These are phyloP conservation scores for Volucella inanis DNA, from an alignment of 2,888 invertebrate species.

Conservation along the genomic window DNA sequence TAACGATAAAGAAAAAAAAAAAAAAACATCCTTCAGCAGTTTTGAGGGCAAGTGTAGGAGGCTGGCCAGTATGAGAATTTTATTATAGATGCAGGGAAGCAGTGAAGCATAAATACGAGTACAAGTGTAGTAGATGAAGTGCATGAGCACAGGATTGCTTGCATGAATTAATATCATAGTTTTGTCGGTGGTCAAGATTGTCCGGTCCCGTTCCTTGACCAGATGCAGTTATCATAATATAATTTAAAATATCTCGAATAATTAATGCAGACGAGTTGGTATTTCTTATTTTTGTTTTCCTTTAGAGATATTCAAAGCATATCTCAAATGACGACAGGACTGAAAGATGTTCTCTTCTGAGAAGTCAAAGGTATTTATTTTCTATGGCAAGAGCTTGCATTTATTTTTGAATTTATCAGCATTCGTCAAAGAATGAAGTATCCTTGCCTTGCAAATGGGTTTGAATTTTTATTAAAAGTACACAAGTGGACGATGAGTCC, in stretches of 20 bases:
- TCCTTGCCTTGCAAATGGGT: too few relatives aligned
- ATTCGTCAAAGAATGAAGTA: too few relatives aligned
- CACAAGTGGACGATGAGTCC: too few relatives aligned
- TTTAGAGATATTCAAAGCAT: too few relatives aligned
- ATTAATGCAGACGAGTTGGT: constrained; percentile 3
- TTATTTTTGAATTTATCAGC: too few relatives aligned
- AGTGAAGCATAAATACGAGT: constrained; percentile 29
- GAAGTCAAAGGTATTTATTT: too few relatives aligned
- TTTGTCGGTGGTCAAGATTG: constrained; percentile 16
- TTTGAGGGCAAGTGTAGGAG: neutral
- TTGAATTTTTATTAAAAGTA: too few relatives aligned
- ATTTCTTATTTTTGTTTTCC: neutral
- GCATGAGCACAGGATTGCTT: neutral
- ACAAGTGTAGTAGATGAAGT: neutral
- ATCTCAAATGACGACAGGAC: too few relatives aligned
- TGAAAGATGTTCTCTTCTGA: too few relatives aligned
- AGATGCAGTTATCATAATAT: constrained; percentile 26
- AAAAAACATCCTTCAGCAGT: constrained; percentile 11
- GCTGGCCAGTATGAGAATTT: constrained; percentile 16
- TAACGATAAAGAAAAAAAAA: neutral
- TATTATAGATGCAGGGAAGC: constrained; percentile 18
- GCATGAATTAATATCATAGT: constrained; percentile 12
- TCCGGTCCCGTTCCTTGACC: neutral
- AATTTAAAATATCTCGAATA: constrained; percentile 41
- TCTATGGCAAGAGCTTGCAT: too few relatives aligned